Conservation (phyloP, 1,140 invertebrate species). For the Aphelinus atriplicis region DNA sequence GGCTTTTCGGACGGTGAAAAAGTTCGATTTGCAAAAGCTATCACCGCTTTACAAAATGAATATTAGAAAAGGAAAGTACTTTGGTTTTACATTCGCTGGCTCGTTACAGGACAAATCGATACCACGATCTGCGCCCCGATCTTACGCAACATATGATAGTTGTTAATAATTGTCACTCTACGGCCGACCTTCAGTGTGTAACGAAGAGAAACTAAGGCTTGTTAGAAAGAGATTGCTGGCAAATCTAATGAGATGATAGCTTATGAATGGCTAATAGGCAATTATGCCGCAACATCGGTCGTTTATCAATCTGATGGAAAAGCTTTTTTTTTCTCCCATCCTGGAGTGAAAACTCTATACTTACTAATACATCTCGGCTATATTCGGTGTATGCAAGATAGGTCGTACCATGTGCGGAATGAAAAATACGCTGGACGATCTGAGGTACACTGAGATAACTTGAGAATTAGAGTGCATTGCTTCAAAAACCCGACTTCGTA, state of each 20-base stretch:
- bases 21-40: too few species aligned
- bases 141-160: not conserved
- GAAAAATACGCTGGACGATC: too few species aligned
- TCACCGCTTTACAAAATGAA: too few species aligned
- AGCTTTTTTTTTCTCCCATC: not conserved
- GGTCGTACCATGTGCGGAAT: too few species aligned
- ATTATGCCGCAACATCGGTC: constrained; percentile 1
- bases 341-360: too few species aligned
- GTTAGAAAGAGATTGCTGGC: constrained; percentile 6
- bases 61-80: not conserved
- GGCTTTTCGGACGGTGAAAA: too few species aligned
- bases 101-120: constrained; percentile 24
- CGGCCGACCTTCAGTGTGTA: not conserved
- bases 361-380: too few species aligned
- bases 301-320: not conserved
- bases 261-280: not conserved
- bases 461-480: too few species aligned
- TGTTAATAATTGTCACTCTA: constrained; percentile 19
- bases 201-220: constrained; percentile 5
- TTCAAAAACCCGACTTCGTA: too few species aligned
- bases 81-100: constrained; percentile 17
- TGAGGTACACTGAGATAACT: too few species aligned
- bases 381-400: too few species aligned
- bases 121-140: not conserved
- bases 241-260: constrained; percentile 5